Evolutionary conservation across 2,113 vertebrate genomes (phyloP), one percentile per base, ranked within the genome.

Genomic region (Otus sunia): DNA sequence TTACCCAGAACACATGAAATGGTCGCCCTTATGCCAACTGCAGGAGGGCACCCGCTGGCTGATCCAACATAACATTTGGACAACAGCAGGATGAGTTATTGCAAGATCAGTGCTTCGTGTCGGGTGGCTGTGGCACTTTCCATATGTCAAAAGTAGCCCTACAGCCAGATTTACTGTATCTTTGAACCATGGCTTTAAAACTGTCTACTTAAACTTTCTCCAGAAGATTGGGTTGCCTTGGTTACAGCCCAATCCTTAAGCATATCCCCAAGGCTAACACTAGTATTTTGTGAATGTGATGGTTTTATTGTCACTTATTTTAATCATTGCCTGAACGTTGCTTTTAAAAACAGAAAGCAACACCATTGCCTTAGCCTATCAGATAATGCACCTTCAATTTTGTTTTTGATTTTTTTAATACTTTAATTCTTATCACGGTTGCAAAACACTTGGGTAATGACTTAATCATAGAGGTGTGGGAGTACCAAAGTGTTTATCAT

Each of bases 151-250:
- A 69, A 86, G 77, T 68, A 89, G 66, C 66, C 93, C 77, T 90
- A 10, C 69, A 86, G 74, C 29, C 85, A 92, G 71, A 82, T 85
- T 88, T 94, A 58, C 69, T 78, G 11, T 63, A 8, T 91, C 84
- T 93, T 85, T 93, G 81, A 94, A 85, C 74, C 52, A 20, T 85
- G 84, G 93, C 85, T 92, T 94, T 97, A 79, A 95, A 94, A 94
- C 79, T 81, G 56, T 62, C 59, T 92, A 6, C 58, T 90, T 95
- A 87, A 91, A 95, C 87, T 94, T 91, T 45, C 86, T 95, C 68
- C 84, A 32, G 87, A 77, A 93, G 95, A 79, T 82, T 39, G 67
- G 49, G 77, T 97, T 97, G 96, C 89, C 89, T 83, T 91, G 84
- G 95, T 97, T 96, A 94, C 95, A 79, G 81, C 78, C 91, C 90